Percentiles rank a stretch among this genome's conserved stretches.
Evolutionary conservation across 1,140 invertebrate genomes (phyloP).

Genomic region (Steinernema khuongi): DNA sequence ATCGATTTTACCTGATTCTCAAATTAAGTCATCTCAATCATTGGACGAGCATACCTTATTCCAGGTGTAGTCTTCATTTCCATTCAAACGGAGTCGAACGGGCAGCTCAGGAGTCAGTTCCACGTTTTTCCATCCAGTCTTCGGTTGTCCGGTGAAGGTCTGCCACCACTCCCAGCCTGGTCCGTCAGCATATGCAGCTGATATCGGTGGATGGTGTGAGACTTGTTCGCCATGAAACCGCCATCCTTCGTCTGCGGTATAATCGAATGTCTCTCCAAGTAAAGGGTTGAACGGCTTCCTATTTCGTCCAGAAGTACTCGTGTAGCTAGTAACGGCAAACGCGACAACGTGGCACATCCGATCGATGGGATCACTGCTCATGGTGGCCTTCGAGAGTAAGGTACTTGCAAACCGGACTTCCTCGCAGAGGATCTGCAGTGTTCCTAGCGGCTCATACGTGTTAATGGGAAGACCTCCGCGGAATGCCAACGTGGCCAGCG

Average conservation of each 20-base stretch:
- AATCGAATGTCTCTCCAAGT: slow-evolving; percentile 86
- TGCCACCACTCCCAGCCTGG: slow-evolving; percentile 84
- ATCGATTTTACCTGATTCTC: slow-evolving; percentile 32
- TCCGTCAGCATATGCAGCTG: slow-evolving; percentile 80
- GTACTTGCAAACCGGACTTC: slow-evolving; percentile 22
- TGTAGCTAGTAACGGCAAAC: slow-evolving; percentile 89
- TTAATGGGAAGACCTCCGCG: slow-evolving; percentile 22
- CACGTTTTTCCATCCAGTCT: slow-evolving; percentile 59
- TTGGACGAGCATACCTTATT: slow-evolving; percentile 31
- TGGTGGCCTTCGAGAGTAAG: slow-evolving; percentile 62
- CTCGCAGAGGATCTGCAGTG: slow-evolving; percentile 28
- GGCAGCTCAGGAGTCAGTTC: slow-evolving; percentile 15
- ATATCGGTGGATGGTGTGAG: slow-evolving; percentile 91
- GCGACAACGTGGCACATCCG: slow-evolving; percentile 93
- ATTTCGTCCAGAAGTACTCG: slow-evolving; percentile 68
- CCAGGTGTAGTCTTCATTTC: slow-evolving; percentile 35
- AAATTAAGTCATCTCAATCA: not conserved
- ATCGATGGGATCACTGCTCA: slow-evolving; percentile 62
- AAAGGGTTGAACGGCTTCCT: slow-evolving; percentile 66
- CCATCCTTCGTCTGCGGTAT: slow-evolving; percentile 82
- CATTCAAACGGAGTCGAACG: slow-evolving; percentile 24
- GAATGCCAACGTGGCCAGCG: not conserved
- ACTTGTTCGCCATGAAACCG: slow-evolving; percentile 89
- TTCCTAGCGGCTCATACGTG: slow-evolving; percentile 25
- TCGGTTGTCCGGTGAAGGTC: slow-evolving; percentile 94